Evolutionary conservation across 2,888 invertebrate species (phyloP), one percentile per base, ranked within the genome.

Genomic region (Quadroppia sp.): DNA sequence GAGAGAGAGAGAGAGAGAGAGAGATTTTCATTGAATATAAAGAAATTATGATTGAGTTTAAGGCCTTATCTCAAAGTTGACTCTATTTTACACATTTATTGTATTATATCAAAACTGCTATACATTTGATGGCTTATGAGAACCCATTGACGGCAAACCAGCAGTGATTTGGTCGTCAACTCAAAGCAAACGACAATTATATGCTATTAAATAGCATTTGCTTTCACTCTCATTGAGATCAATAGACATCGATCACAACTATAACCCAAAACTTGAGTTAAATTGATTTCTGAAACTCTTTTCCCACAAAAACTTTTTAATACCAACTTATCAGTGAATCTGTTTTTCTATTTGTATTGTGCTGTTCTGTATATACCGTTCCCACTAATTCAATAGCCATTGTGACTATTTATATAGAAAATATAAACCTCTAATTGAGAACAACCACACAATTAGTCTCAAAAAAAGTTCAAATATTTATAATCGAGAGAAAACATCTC

Each of bases 21-120:
- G n/a, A n/a, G n/a, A n/a, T n/a, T n/a, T n/a, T n/a, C n/a, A 15
- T 23, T 23, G 25, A 53, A 53, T 53, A 25, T 53, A 20, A 53
- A 23, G 53, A 53, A 53, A 53, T 53, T 53, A 53, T 53, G 7
- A 48, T 53, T 53, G 23, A 53, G 53, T 53, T 53, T 20, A 53
- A 53, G 53, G 7, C 25, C 53, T 53, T 53, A 53, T 53, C 53
- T 53, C 17, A 20, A 53, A 53, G 23, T 53, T 53, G 6, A 36
- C 36, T 36, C 9, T 36, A 36, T 36, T 7, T 36, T 9, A 36
- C 36, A 36, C 4, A 36, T 9, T 36, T 9, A 36, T 36, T 36
- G 36, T 36, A n/a, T n/a, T n/a, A n/a, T n/a, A n/a, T n/a, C n/a
- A n/a, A 36, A 36, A 36, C 6, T 36, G 9, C 36, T 7, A 4